A percentile compares a stretch with the other conserved stretches of the same genome.
Conservation (phyloP, 2,888 invertebrate genomes). For the Eupithecia tripunctaria region DNA sequence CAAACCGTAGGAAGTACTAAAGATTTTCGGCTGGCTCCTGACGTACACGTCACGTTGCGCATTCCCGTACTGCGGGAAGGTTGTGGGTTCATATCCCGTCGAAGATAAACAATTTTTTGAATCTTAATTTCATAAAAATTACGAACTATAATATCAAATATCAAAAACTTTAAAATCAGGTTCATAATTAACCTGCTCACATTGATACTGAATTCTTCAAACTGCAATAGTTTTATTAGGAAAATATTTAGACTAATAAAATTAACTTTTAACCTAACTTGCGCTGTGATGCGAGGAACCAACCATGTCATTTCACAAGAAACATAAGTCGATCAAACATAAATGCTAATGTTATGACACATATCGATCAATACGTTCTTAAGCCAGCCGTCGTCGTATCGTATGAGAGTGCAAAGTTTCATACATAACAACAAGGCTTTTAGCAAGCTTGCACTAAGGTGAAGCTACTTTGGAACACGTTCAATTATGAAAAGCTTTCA, state of each 20-base stretch:
- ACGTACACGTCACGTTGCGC: too few species aligned
- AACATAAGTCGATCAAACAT: constrained; percentile 42
- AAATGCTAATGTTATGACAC: constrained; percentile 44
- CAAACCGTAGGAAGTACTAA: too few species aligned
- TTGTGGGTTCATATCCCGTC: too few species aligned
- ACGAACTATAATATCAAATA: too few species aligned
- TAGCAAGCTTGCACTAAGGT: constrained; percentile 69
- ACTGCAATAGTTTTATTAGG: background rate
- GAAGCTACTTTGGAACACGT: constrained; percentile 59
- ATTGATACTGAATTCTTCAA: background rate
- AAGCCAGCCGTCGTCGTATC: constrained; percentile 53
- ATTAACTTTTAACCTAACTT: background rate
- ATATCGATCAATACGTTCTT: constrained; percentile 50
- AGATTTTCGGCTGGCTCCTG: too few species aligned
- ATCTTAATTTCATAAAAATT: too few species aligned
- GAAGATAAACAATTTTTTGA: too few species aligned
- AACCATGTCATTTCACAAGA: constrained; percentile 16
- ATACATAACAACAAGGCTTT: constrained; percentile 67
- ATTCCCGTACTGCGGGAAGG: too few species aligned
- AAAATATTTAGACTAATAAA: background rate
- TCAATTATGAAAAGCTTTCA: constrained; percentile 82
- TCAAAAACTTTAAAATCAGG: too few species aligned
- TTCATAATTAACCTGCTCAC: background rate
- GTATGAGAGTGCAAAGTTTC: constrained; percentile 67
- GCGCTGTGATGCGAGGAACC: background rate